These are phyloP conservation scores for Onychomys leucogaster DNA, from an alignment of 2,797 vertebrate genomes.

Conservation along the genomic window DNA sequence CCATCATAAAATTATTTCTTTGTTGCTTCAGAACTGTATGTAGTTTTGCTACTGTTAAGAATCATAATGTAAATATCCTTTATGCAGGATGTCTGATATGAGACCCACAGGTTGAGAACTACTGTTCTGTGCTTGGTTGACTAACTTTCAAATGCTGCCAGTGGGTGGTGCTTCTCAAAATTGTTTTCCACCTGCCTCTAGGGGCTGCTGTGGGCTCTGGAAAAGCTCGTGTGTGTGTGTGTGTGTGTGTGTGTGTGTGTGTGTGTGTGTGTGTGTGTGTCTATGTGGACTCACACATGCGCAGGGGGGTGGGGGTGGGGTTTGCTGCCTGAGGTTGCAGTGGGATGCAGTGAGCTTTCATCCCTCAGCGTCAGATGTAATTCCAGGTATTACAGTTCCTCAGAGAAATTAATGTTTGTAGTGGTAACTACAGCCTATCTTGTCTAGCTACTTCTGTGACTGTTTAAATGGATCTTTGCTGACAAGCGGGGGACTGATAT, in stretches of 20 bases:
- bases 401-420: not conserved
- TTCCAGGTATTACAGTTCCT: not conserved
- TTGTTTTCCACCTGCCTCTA: constrained; percentile 53
- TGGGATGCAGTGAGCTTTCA: not conserved
- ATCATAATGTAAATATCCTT: not conserved
- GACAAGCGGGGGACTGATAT: not conserved
- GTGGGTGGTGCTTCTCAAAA: not conserved
- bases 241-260: not conserved
- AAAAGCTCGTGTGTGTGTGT: too few species aligned
- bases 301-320: too few species aligned
- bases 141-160: not conserved
- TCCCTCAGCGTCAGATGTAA: not conserved
- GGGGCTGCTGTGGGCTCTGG: constrained; percentile 76
- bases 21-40: not conserved
- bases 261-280: too few species aligned
- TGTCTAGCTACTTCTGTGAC: not conserved
- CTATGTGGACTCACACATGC: too few species aligned
- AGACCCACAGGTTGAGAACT: not conserved
- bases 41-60: not conserved
- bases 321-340: not conserved
- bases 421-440: not conserved
- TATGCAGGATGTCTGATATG: not conserved
- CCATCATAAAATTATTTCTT: not conserved
- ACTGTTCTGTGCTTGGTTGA: not conserved
- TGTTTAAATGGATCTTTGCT: constrained; percentile 34